phyloP scores from a whole-genome alignment of 2,888 invertebrate genomes.

The Hirtodrosophila cameraria region DNA sequence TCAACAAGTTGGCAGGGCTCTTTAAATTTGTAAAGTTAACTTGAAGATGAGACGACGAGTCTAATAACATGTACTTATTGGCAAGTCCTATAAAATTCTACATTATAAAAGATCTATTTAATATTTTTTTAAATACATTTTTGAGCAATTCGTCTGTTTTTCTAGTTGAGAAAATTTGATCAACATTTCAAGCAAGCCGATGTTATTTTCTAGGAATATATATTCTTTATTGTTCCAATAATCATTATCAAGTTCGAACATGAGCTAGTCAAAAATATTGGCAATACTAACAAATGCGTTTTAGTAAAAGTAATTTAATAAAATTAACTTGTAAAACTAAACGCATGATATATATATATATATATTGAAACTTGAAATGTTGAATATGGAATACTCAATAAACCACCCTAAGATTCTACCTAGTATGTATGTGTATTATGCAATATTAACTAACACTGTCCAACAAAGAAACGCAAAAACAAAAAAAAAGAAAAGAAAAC shows the following conservation, averaged over 20 bases:
- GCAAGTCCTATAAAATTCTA: too few species aligned
- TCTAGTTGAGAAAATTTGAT: not conserved
- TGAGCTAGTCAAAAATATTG: conserved; percentile 25
- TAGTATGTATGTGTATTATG: conserved; percentile 51
- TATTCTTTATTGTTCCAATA: not conserved
- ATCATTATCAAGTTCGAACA: conserved; percentile 16
- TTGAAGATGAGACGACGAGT: too few species aligned
- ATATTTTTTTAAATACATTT: not conserved
- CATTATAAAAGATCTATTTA: not conserved
- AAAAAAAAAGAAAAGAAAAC: conserved; percentile 17
- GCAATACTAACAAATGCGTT: conserved; percentile 32
- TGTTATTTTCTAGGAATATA: not conserved
- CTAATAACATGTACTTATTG: too few species aligned
- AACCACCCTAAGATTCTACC: conserved; percentile 61
- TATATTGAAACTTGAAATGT: conserved; percentile 13
- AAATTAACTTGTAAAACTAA: conserved; percentile 1
- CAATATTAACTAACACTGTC: conserved; percentile 62
- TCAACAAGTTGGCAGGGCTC: too few species aligned
- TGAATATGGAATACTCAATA: conserved; percentile 58
- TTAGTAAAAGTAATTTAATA: conserved; percentile 16
- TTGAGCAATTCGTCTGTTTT: not conserved
- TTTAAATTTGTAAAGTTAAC: too few species aligned
- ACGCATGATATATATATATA: conserved; percentile 17
- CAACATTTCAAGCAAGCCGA: not conserved
- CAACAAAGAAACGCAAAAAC: conserved; percentile 26